Evolutionary conservation across 2,113 vertebrate species (phyloP), one percentile per base, ranked within the genome.

Genomic region (Propithecus coquereli): DNA sequence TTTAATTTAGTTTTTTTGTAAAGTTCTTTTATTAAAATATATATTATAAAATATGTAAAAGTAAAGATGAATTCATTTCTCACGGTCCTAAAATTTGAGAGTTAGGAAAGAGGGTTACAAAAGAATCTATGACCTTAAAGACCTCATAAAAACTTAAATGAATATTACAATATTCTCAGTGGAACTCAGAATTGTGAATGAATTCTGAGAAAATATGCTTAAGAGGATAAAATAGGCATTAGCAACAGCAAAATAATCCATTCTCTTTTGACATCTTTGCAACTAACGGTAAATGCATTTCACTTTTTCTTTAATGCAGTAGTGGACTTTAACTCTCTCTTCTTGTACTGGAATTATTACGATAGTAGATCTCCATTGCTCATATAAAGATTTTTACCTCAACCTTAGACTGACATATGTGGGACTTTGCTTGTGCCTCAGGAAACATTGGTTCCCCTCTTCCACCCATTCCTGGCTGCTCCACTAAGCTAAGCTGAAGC

Each of bases 191-290:
- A 76, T 77, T 90, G 70, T 54, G 13, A 34, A 22, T 92, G 45
- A 57, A 8, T 91, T 79, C 61, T 91, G 50, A 92, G 57, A 57
- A 96, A 92, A 87, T 70, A 77, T 30, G 70, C 57, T 77, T 82
- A 83, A 81, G 30, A 68, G 8, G 45, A 59, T 90, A 73, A 92
- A 90, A 43, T 61, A 88, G 50, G 40, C 70, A 40, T 87, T 70
- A 82, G 40, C 71, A 82, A 30, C 11, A 37, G 47, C 70, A 73
- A 77, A 92, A 80, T 43, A 87, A 80, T 63, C 18, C 14, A 6
- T 91, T 95, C 61, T 91, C 50, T 71, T 45, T 74, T 74, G 43
- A 65, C 50, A 79, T 63, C 8, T 63, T 68, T 97, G 80, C 25
- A 92, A 40, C 25, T 47, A 87, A 81, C 32, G 90, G 45, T 18